Conservation (phyloP, 2,888 invertebrate genomes). For the Nasonia oneida region DNA sequence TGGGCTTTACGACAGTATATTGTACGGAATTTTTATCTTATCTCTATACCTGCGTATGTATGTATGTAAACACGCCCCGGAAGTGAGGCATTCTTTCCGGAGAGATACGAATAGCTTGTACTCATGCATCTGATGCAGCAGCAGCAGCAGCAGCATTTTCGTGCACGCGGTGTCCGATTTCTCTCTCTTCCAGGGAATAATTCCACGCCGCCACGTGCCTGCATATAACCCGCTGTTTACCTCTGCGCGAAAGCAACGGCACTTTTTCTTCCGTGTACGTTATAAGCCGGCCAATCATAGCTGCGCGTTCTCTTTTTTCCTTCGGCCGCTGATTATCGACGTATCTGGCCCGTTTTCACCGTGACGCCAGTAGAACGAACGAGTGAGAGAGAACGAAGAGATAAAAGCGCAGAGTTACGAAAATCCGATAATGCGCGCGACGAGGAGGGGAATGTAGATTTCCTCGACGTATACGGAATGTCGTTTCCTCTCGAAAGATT, state of each 20-base stretch:
- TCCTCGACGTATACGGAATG: background rate
- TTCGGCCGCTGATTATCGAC: background rate
- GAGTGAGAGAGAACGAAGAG: background rate
- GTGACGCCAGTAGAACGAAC: background rate
- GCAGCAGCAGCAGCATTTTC: background rate
- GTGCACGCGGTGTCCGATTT: constrained; percentile 11
- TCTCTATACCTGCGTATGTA: constrained; percentile 15
- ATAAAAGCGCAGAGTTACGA: background rate
- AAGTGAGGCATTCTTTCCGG: background rate
- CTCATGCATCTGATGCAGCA: background rate
- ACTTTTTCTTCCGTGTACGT: background rate
- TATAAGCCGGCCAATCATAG: background rate
- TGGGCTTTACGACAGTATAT: background rate
- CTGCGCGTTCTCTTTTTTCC: background rate
- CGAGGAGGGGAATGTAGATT: background rate
- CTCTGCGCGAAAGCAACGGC: background rate
- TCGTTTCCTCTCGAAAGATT: background rate
- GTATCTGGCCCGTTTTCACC: background rate
- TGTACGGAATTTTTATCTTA: constrained; percentile 47
- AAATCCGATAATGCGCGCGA: background rate
- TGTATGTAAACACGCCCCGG: constrained; percentile 24
- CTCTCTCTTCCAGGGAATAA: background rate
- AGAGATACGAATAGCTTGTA: background rate
- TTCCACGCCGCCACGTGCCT: background rate
- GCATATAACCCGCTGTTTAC: background rate